Conservation (phyloP, 2,888 invertebrate genomes). For the Rutpela maculata region DNA sequence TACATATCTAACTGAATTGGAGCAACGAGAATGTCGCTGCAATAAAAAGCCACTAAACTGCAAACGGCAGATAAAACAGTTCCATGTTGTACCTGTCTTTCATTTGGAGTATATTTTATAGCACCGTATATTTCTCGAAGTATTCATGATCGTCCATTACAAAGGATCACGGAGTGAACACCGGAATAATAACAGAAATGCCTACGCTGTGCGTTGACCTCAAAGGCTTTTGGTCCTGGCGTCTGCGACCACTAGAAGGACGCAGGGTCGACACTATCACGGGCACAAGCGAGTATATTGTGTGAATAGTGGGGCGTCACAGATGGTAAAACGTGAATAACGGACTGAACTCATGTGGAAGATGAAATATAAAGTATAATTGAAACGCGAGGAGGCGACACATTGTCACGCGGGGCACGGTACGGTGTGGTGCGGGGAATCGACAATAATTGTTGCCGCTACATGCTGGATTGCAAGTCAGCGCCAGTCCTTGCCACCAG, state of each 20-base stretch:
- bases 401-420: constrained; percentile 56
- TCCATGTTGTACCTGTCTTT: not conserved
- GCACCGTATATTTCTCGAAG: not conserved
- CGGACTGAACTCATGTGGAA: constrained; percentile 68
- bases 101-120: constrained; percentile 1
- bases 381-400: constrained; percentile 68
- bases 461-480: constrained; percentile 36
- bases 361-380: constrained; percentile 71
- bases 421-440: constrained; percentile 50
- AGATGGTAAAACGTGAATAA: constrained; percentile 66
- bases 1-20: not conserved
- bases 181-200: constrained; percentile 37
- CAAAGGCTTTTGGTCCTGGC: constrained; percentile 38
- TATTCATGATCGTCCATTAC: not conserved
- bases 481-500: constrained; percentile 2
- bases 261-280: constrained; percentile 8
- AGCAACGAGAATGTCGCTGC: not conserved
- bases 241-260: constrained; percentile 15
- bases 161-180: constrained; percentile 8
- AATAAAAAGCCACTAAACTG: not conserved
- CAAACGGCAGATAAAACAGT: not conserved
- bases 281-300: constrained; percentile 46
- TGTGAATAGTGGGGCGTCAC: constrained; percentile 63
- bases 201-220: constrained; percentile 22
- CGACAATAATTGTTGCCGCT: constrained; percentile 55